A percentile compares a stretch with the other conserved stretches of the same genome.
Evolutionary conservation across 1,140 invertebrate genomes (phyloP).

Genomic region (Dendrolimus punctatus): DNA sequence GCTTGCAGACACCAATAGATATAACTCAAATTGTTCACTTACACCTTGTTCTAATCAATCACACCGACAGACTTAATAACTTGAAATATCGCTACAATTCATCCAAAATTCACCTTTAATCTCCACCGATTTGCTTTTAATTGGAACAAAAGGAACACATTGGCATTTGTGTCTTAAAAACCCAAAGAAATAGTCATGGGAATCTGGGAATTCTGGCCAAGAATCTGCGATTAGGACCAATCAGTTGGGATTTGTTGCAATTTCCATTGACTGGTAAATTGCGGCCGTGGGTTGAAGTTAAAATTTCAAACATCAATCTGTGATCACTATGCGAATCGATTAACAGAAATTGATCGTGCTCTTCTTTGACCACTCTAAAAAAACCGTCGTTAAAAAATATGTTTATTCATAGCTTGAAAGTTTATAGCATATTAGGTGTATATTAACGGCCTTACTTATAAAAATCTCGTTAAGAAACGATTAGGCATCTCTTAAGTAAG

Average conservation of each 20-base stretch:
- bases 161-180: slow-evolving; percentile 30
- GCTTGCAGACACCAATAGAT: too few relatives aligned
- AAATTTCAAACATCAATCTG: slow-evolving; percentile 35
- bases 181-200: slow-evolving; percentile 60
- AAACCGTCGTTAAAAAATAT: too few relatives aligned
- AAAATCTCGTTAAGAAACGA: too few relatives aligned
- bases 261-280: slow-evolving; percentile 68
- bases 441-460: too few relatives aligned
- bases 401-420: too few relatives aligned
- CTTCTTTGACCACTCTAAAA: too few relatives aligned
- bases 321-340: not conserved
- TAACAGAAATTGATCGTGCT: too few relatives aligned
- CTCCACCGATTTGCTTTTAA: slow-evolving; percentile 56
- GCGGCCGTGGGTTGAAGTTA: slow-evolving; percentile 8
- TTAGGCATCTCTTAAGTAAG: too few relatives aligned
- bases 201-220: slow-evolving; percentile 32
- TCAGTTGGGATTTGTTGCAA: slow-evolving; percentile 55
- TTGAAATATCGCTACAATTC: slow-evolving; percentile 45
- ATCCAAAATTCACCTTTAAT: slow-evolving; percentile 56
- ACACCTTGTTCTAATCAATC: too few relatives aligned
- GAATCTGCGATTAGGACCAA: slow-evolving; percentile 52
- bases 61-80: slow-evolving; percentile 44
- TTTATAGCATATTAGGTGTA: too few relatives aligned
- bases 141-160: slow-evolving; percentile 48
- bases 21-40: too few relatives aligned